phyloP scores from a whole-genome alignment of 2,113 vertebrate species.

The Chloropsis hardwickii region DNA sequence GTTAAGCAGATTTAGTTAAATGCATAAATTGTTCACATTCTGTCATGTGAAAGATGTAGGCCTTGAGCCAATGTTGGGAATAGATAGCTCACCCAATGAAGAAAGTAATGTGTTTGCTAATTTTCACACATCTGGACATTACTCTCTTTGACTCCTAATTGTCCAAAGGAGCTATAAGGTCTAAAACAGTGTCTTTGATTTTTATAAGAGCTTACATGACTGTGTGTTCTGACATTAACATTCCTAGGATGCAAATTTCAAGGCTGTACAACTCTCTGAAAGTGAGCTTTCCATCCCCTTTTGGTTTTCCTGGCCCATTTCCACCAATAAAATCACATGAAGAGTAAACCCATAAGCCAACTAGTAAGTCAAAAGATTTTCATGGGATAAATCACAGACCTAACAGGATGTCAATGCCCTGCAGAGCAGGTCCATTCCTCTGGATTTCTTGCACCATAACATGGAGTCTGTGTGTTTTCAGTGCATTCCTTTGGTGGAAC shows the following conservation, averaged over 20 bases:
- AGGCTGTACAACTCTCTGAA: neutral
- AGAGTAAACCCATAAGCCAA: neutral
- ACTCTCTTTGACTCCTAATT: neutral
- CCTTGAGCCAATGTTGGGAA: neutral
- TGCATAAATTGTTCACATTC: slow-evolving; percentile 43
- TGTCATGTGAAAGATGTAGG: slow-evolving; percentile 11
- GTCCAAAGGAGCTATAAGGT: neutral
- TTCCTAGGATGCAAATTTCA: neutral
- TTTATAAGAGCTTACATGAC: neutral
- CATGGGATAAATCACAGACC: neutral
- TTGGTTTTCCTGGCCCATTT: neutral
- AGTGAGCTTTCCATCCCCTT: neutral
- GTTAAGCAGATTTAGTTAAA: slow-evolving; percentile 43
- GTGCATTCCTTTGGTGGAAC: neutral
- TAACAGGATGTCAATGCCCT: neutral
- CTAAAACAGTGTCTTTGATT: neutral
- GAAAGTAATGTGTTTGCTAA: neutral
- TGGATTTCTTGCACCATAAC: neutral
- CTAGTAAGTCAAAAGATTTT: neutral
- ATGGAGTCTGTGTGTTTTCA: neutral
- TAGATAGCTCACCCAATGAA: neutral
- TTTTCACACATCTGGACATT: neutral
- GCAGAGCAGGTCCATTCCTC: neutral
- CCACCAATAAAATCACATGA: neutral
- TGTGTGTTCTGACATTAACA: neutral